Evolutionary conservation across 1,140 invertebrate genomes (phyloP).

Genomic region (Brachionus paranguensis): DNA sequence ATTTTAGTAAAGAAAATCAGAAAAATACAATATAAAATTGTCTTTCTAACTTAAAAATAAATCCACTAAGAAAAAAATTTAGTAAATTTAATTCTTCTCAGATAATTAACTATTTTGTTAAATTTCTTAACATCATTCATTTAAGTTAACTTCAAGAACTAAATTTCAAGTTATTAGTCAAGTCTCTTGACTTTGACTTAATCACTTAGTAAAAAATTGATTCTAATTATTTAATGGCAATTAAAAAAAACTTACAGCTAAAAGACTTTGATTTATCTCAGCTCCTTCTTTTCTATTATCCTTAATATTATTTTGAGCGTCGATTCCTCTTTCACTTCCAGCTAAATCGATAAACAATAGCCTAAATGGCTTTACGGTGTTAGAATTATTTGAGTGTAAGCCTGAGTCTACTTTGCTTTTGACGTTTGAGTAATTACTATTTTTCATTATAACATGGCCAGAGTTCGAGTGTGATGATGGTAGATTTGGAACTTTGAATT

Average conservation of each 20-base stretch:
- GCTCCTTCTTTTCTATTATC: constrained; percentile 42
- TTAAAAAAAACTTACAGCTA: constrained; percentile 25
- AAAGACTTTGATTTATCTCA: constrained; percentile 43
- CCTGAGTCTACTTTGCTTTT: not conserved
- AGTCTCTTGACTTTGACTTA: not conserved
- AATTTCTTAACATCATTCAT: too few relatives aligned
- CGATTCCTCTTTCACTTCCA: constrained; percentile 43
- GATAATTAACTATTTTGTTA: too few relatives aligned
- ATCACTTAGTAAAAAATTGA: not conserved
- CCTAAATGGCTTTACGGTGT: constrained; percentile 26
- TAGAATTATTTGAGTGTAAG: not conserved
- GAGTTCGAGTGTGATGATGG: not conserved
- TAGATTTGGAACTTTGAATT: constrained; percentile 47
- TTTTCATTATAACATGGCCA: constrained; percentile 19
- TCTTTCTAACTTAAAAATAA: too few relatives aligned
- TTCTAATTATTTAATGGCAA: not conserved
- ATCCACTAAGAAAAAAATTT: too few relatives aligned
- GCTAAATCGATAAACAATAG: constrained; percentile 43
- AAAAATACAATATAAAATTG: too few relatives aligned
- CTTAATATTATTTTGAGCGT: constrained; percentile 40
- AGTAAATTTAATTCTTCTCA: too few relatives aligned
- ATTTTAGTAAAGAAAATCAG: too few relatives aligned
- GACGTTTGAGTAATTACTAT: not conserved
- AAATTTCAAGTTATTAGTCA: too few relatives aligned
- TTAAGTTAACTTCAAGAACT: too few relatives aligned